Evolutionary conservation across 2,888 invertebrate species (phyloP), one percentile per base, ranked within the genome.

Genomic region (Athalia rosae): DNA sequence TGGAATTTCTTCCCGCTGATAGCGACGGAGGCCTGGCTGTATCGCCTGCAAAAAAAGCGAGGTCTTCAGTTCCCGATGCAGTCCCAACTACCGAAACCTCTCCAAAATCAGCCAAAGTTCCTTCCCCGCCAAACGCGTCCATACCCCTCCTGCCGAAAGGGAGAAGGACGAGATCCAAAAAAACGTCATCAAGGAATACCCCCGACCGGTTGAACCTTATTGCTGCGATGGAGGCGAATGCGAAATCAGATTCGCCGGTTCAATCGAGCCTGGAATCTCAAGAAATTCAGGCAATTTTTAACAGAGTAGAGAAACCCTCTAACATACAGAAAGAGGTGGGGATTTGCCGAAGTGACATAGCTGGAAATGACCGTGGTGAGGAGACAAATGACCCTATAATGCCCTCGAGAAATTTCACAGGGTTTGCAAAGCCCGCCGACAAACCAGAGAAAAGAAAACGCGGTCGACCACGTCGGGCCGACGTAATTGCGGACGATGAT

Each of bases 231-330:
- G 9, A 11, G 53, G 53, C 6, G 11, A 53, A n/a, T 53, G 53
- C 9, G n/a, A 53, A 53, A 11, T 9, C 9, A n/a, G 45, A 15
- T 4, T 0, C 50, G 28, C 8, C 43, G 58, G 50, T 11, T 1
- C 71, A 71, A 13, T 3, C 71, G 13, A 74, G 74, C 50, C 8
- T 74, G 5, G 74, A 74, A 48, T 74, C 74, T 28, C 74, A 80
- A 76, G 67, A 77, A 56, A 64, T 69, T 8, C 69, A 77, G 11
- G 71, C 15, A 41, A 48, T 61, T 45, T 58, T 71, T 4, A 58
- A 71, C 8, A 28, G 13, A 5, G 13, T 8, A 4, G 58, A 58
- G 53, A 9, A 9, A 53, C 53, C 53, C 53, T 53, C 53, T 8
- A 13, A 48, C n/a, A 15, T n/a, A 15, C 66, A 47, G 41, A 53